phyloP scores from a whole-genome alignment of 2,797 vertebrate genomes.

The Alauda arvensis region DNA sequence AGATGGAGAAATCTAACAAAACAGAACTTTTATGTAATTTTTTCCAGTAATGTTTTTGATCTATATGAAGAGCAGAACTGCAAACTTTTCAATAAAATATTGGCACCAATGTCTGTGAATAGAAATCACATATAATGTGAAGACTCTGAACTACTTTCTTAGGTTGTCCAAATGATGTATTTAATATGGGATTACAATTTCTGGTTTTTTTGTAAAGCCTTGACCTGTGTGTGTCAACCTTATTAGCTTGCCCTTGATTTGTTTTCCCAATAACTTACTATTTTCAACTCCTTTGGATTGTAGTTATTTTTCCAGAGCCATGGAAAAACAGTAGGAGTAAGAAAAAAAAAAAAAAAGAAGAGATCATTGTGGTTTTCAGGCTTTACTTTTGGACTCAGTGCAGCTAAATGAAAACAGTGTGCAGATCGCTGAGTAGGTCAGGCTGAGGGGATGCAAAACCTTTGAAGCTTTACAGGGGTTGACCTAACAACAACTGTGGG shows the following conservation, averaged over 20 bases:
- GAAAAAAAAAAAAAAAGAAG: not conserved
- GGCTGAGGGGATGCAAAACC: conserved; percentile 74
- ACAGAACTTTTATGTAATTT: not conserved
- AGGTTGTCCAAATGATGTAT: not conserved
- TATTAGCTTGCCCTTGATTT: conserved; percentile 12
- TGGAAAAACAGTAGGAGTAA: conserved; percentile 55
- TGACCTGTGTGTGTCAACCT: not conserved
- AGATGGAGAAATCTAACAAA: not conserved
- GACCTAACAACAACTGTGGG: conserved; percentile 83
- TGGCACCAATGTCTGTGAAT: not conserved
- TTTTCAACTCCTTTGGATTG: conserved; percentile 46
- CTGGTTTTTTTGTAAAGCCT: not conserved
- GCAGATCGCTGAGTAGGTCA: conserved; percentile 76
- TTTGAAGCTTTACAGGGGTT: conserved; percentile 92
- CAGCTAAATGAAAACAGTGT: conserved; percentile 76
- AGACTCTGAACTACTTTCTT: not conserved
- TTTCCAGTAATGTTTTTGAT: not conserved
- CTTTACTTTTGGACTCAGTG: conserved; percentile 63
- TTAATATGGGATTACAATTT: not conserved
- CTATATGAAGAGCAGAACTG: not conserved
- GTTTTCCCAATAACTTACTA: conserved; percentile 4
- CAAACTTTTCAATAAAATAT: not conserved
- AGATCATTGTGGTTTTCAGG: conserved; percentile 66
- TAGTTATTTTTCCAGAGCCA: conserved; percentile 56
- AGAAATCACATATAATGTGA: not conserved